Evolutionary conservation across 2,113 vertebrate species (phyloP).

Genomic region (Tetraodon nigroviridis): DNA sequence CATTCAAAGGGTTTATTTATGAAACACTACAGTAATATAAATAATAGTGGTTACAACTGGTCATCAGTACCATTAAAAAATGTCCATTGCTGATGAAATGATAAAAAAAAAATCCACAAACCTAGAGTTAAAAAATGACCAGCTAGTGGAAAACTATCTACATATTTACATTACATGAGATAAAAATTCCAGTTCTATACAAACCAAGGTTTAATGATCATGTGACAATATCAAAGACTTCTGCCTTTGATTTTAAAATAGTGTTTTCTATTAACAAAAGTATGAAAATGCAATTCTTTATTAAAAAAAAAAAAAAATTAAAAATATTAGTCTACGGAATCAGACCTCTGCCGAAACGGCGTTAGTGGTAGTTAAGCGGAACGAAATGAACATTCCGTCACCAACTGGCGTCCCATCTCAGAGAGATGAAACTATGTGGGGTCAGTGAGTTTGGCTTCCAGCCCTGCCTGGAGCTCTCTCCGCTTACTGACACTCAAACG

Average conservation of each 20-base stretch:
- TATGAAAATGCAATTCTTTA: conserved; percentile 1
- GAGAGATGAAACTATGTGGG: conserved; percentile 10
- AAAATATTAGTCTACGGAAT: conserved; percentile 22
- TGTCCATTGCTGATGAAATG: conserved; percentile 29
- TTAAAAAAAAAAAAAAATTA: conserved; percentile 7
- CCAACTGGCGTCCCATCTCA: conserved; percentile 13
- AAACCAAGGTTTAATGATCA: conserved; percentile 33
- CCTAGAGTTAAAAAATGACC: conserved; percentile 36
- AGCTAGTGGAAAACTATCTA: conserved; percentile 51
- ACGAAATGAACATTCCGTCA: conserved; percentile 7
- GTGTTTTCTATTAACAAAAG: conserved; percentile 1
- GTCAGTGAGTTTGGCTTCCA: conserved; percentile 5
- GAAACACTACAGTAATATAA: conserved; percentile 64
- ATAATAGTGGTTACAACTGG: conserved; percentile 71
- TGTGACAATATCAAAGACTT: conserved; percentile 6
- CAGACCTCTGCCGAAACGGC: conserved; percentile 9
- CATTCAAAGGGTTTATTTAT: conserved; percentile 60
- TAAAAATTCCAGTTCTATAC: conserved; percentile 64
- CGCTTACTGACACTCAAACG: background rate
- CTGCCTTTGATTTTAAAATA: conserved; percentile 3
- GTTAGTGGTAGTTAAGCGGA: conserved; percentile 8
- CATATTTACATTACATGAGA: conserved; percentile 55
- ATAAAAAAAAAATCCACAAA: conserved; percentile 51
- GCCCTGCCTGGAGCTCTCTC: conserved; percentile 5
- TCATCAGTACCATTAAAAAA: conserved; percentile 65